phyloP scores from a whole-genome alignment of 2,888 invertebrate species.

The Ichneumoninae sp. region DNA sequence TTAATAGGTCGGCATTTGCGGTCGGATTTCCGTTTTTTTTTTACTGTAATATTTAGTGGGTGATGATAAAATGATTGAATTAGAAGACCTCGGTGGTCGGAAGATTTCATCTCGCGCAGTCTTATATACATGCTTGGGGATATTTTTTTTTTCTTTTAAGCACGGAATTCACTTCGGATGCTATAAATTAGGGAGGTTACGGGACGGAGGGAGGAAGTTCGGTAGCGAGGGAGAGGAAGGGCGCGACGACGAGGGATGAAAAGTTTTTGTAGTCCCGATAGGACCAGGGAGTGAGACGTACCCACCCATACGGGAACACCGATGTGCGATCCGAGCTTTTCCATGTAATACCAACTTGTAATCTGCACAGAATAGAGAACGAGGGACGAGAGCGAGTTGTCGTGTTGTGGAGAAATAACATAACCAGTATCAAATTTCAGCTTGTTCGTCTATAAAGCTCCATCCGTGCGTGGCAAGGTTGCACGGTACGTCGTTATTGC shows the following conservation, averaged over 20 bases:
- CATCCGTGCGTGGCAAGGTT: background rate
- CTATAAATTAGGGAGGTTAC: slow-evolving; percentile 60
- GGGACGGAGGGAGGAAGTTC: slow-evolving; percentile 31
- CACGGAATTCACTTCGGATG: slow-evolving; percentile 47
- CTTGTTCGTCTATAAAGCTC: background rate
- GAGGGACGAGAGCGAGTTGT: background rate
- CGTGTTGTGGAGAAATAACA: slow-evolving; percentile 23
- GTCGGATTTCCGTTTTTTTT: background rate
- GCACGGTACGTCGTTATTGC: background rate
- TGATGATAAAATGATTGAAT: slow-evolving; percentile 2
- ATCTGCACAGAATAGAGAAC: background rate
- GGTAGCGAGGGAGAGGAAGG: slow-evolving; percentile 29
- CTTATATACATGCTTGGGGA: slow-evolving; percentile 19
- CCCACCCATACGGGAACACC: slow-evolving; percentile 4
- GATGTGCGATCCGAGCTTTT: slow-evolving; percentile 41
- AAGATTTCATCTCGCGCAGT: slow-evolving; percentile 26
- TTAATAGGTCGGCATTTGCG: background rate
- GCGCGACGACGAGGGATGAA: slow-evolving; percentile 51
- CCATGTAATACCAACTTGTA: slow-evolving; percentile 25
- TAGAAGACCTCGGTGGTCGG: slow-evolving; percentile 6
- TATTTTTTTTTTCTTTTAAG: slow-evolving; percentile 31
- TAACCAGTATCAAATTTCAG: background rate
- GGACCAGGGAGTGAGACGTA: slow-evolving; percentile 19
- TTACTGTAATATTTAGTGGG: background rate
- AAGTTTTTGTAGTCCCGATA: slow-evolving; percentile 62